Evolutionary conservation across 2,888 invertebrate species (phyloP), one percentile per base, ranked within the genome.

Genomic region (Thereva nobilitata): DNA sequence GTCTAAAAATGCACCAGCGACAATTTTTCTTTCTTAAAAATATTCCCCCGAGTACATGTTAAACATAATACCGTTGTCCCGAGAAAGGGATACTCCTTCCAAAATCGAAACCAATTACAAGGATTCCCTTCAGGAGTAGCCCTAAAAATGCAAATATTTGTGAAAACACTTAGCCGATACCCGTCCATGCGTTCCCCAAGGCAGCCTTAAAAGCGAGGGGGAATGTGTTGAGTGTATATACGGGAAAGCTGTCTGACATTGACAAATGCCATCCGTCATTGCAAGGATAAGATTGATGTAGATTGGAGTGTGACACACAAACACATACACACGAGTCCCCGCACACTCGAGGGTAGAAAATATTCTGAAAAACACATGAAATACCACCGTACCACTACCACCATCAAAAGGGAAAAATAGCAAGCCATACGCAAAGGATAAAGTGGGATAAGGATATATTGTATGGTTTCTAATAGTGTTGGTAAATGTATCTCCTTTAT

Each of bases 241-340:
- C 38, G 12, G 52, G 45, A 68, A 56, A 64, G 49, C 50, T 77
- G 78, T 77, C 78, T 80, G 80, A 80, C 81, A 79, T 80, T 80
- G 80, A 80, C 79, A 78, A 80, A 80, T 80, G 77, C 75, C 79
- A 80, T 81, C 80, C 80, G 80, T 80, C 80, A 80, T 79, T 81
- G 80, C 78, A 78, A 80, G 80, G 79, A 79, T 75, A 80, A 81
- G 80, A 80, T 80, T 81, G 81, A 80, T 80, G 79, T 80, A 79
- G 80, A 81, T 80, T 80, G 80, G 78, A 80, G 79, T 79, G 79
- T 79, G 80, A 80, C 80, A 78, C 75, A 80, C 77, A 78, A 76
- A 77, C 74, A 76, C 76, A 57, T 54, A 40, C 45, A 56, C 8
- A 35, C 23, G 42, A 44, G 40, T 37, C 34, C 64, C 41, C 47